Conservation (phyloP, 2,113 vertebrate genomes). For the Gorsachius goisagi region DNA sequence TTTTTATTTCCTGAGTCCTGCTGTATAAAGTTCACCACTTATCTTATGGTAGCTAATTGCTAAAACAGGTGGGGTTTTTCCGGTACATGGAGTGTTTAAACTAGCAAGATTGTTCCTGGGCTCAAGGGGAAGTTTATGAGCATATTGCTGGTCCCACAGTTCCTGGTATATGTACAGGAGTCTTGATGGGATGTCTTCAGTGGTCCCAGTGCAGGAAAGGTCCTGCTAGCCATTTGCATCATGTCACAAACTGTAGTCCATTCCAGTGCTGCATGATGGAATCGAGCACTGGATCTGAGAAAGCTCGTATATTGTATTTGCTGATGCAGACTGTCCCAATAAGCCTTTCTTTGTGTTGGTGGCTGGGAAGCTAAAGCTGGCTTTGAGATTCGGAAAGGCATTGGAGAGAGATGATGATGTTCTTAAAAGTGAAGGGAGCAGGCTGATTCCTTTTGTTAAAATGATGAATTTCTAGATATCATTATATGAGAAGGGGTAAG, state of each 20-base stretch:
- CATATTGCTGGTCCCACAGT: background rate
- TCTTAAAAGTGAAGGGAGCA: constrained; percentile 28
- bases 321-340: background rate
- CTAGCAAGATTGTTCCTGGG: background rate
- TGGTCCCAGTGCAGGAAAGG: background rate
- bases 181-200: background rate
- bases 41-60: background rate
- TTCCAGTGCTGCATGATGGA: background rate
- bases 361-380: background rate
- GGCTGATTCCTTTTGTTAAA: constrained; percentile 52
- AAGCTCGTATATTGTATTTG: background rate
- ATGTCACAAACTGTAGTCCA: background rate
- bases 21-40: background rate
- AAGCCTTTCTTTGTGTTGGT: background rate
- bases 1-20: background rate
- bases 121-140: background rate
- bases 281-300: background rate
- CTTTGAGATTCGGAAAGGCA: background rate
- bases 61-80: background rate
- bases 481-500: constrained; percentile 47
- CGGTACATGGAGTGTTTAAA: background rate
- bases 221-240: background rate
- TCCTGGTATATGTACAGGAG: background rate
- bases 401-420: background rate
- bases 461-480: constrained; percentile 50